Evolutionary conservation across 2,113 vertebrate species (phyloP), one percentile per base, ranked within the genome.

Genomic region (Apistogramma diplotaenia): DNA sequence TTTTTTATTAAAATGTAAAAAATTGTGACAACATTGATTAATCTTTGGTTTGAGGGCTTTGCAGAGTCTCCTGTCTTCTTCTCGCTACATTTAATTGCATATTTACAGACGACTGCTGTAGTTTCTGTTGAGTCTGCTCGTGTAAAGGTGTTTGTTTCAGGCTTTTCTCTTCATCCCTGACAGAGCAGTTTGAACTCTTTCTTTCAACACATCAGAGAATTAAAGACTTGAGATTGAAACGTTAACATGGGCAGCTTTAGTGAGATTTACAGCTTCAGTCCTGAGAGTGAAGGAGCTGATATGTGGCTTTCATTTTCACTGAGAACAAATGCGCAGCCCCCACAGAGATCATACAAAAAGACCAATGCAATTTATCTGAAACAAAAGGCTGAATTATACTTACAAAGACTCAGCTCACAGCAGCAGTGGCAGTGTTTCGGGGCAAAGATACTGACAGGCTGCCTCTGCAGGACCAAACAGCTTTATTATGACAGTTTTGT

Each of bases 201-300:
- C 40, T 79, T 74, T 40, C 31, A 82, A 76, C 51, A 86, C 54
- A 74, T 57, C 23, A 18, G 78, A 83, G 57, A 51, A 79, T 56
- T 25, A 83, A 93, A 88, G 78, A 78, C 75, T 79, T 27, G 13
- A 70, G 73, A 57, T 55, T 73, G 84, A 85, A 79, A 37, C 37
- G 7, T 2, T 10, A 18, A 76, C 71, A 43, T 5, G 4, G 35
- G 10, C 54, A 54, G 77, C 78, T 80, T 84, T 53, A 65, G 84
- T 43, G 75, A 81, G 84, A 90, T 91, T 92, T 89, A 92, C 81
- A 57, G 87, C 77, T 83, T 71, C 1, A 1, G 74, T 79, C 81
- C 53, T 84, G 40, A 65, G 72, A 81, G 76, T 43, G 62, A 62
- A 56, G 81, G 53, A 71, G 72, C 80, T 40, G 70, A 89, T 89